Evolutionary conservation across 2,888 invertebrate species (phyloP), one percentile per base, ranked within the genome.

Genomic region (Globia sparganii): DNA sequence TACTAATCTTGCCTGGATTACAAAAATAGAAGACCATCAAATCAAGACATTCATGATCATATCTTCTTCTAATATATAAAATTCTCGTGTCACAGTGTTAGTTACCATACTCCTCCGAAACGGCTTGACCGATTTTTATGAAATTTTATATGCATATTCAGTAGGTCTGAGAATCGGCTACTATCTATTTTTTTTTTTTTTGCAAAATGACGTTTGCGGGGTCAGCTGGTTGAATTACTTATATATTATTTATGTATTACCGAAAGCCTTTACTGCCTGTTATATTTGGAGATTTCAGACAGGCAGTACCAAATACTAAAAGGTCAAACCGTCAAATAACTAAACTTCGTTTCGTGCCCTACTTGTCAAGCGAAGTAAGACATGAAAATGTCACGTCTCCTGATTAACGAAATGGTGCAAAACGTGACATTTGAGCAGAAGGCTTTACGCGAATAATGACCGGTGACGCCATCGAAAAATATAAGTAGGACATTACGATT

Each of bases 361-460:
- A 73, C 62, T 78, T 88, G 67, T 85, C 70, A 69, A 77, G 67
- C 59, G 72, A 75, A 83, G 70, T 80, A 77, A 77, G 78, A 78
- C 78, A 64, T 77, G 70, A 78, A 88, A 89, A 88, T 88, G 86
- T 90, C 88, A 90, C 86, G 90, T 91, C 88, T 78, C 78, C 80
- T 79, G 85, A 83, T 85, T 74, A 80, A 65, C 56, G 56, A 83
- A 88, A 85, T 82, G 75, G 75, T 69, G 79, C 81, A 75, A 81
- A 86, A 89, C 91, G 87, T 90, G 91, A 88, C 87, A 90, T 90
- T 89, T 85, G 67, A 82, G 77, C 72, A 77, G 75, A 75, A 75
- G 43, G 68, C 62, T 82, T 85, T 77, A 80, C 75, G 85, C 65
- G 71, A 80, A 77, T 61, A 79, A 80, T 72, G 28, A 65, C 28